Evolutionary conservation across 2,113 vertebrate species (phyloP).

Genomic region (Coryphaenoides rupestris): DNA sequence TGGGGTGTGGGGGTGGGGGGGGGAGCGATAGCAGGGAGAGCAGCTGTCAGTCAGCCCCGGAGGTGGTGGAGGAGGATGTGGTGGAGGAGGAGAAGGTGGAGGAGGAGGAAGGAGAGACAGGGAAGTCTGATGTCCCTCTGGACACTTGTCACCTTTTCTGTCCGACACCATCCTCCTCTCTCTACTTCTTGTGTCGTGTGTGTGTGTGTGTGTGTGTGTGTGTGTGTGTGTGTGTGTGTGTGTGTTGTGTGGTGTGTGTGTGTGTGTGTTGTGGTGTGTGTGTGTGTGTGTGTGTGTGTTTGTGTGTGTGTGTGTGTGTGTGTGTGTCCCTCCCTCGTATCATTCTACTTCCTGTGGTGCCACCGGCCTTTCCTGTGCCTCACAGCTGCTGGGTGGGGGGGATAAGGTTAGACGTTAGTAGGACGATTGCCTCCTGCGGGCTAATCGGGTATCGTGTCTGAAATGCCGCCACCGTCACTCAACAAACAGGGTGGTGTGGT

Average conservation of each 20-base stretch:
- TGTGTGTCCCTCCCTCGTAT: not conserved
- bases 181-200: conserved; percentile 10
- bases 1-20: conserved; percentile 29
- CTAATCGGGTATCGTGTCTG: conserved; percentile 50
- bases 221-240: not conserved
- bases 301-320: not conserved
- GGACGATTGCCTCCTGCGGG: conserved; percentile 39
- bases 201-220: conserved; percentile 25
- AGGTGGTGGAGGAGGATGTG: conserved; percentile 24
- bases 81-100: conserved; percentile 20
- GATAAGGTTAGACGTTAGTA: conserved; percentile 56
- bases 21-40: conserved; percentile 60
- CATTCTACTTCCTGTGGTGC: not conserved
- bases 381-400: conserved; percentile 41
- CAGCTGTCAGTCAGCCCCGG: conserved; percentile 67
- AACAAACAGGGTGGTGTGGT: conserved; percentile 18
- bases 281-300: not conserved
- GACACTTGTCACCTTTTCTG: conserved; percentile 69
- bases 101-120: conserved; percentile 59
- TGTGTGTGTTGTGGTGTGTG: not conserved
- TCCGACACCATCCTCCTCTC: conserved; percentile 45
- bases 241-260: not conserved
- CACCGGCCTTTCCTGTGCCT: not conserved
- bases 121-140: no score
- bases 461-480: conserved; percentile 63